phyloP scores from a whole-genome alignment of 2,113 vertebrate species.

The Nothocercus julius region DNA sequence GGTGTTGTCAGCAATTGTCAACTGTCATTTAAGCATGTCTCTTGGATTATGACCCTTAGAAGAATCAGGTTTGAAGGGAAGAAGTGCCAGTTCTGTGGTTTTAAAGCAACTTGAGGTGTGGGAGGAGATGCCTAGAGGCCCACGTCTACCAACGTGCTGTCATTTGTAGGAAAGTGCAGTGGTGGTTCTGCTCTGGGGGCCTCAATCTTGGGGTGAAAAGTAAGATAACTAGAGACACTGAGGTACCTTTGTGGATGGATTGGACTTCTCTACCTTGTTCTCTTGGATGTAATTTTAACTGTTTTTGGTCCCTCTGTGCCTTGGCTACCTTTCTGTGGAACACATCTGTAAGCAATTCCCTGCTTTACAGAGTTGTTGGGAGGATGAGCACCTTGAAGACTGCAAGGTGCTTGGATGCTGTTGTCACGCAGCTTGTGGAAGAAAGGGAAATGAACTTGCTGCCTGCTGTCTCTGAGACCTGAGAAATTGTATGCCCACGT shows the following conservation, averaged over 20 bases:
- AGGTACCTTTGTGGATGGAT: background rate
- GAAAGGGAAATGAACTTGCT: background rate
- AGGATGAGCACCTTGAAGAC: background rate
- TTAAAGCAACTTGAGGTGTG: background rate
- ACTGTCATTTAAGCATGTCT: background rate
- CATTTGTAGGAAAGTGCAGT: background rate
- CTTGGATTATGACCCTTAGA: rapidly evolving
- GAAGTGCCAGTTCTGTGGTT: background rate
- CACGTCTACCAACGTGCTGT: rapidly evolving
- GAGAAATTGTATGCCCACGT: background rate
- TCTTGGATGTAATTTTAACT: background rate
- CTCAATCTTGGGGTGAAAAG: background rate
- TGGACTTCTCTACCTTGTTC: background rate
- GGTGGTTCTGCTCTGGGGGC: background rate
- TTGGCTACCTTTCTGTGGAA: background rate
- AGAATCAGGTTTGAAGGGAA: background rate
- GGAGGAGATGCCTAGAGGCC: background rate
- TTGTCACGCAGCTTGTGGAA: background rate
- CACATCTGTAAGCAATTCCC: background rate
- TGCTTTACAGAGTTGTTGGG: background rate
- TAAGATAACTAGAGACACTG: background rate
- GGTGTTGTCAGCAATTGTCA: background rate
- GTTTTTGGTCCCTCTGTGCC: background rate
- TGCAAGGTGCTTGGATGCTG: background rate
- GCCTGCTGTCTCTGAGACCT: background rate